A percentile compares a stretch with the other conserved stretches of the same genome.
Evolutionary conservation across 2,797 vertebrate species (phyloP).

Genomic region (Sebastes diploproa): DNA sequence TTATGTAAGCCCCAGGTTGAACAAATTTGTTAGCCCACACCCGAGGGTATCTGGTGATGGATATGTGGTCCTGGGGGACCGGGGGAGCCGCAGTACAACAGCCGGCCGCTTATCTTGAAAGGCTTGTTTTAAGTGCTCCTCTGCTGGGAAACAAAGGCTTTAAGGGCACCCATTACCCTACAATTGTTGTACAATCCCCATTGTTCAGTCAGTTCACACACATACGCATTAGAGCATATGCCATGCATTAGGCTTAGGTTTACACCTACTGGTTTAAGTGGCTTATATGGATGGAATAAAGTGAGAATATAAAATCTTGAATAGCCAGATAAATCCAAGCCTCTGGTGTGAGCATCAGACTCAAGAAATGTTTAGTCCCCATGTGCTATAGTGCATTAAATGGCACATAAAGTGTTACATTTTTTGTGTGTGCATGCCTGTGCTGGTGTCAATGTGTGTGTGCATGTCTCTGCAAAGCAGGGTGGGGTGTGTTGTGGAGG

Average conservation of each 20-base stretch:
- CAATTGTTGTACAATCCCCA: slow-evolving; percentile 71
- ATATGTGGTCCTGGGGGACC: slow-evolving; percentile 78
- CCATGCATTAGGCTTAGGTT: slow-evolving; percentile 32
- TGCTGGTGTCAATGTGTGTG: background rate
- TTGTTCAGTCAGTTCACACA: slow-evolving; percentile 70
- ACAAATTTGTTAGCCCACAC: slow-evolving; percentile 84
- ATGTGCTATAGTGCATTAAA: background rate
- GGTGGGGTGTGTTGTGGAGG: slow-evolving; percentile 25
- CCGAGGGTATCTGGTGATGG: slow-evolving; percentile 84
- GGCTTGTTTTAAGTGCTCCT: slow-evolving; percentile 81
- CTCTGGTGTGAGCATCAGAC: background rate
- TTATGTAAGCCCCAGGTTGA: slow-evolving; percentile 79
- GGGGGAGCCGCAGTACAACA: slow-evolving; percentile 71
- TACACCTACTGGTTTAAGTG: background rate
- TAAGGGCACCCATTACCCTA: slow-evolving; percentile 78
- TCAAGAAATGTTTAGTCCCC: background rate
- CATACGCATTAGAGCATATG: slow-evolving; percentile 68
- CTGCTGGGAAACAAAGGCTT: slow-evolving; percentile 79
- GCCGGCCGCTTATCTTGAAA: slow-evolving; percentile 79
- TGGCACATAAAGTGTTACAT: background rate
- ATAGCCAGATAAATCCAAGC: background rate
- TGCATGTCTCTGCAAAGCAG: background rate
- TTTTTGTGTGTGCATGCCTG: background rate
- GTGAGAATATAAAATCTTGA: background rate
- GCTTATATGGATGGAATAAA: background rate